Conservation (phyloP, 1,140 invertebrate species). For the Centruroides sculpturatus region DNA sequence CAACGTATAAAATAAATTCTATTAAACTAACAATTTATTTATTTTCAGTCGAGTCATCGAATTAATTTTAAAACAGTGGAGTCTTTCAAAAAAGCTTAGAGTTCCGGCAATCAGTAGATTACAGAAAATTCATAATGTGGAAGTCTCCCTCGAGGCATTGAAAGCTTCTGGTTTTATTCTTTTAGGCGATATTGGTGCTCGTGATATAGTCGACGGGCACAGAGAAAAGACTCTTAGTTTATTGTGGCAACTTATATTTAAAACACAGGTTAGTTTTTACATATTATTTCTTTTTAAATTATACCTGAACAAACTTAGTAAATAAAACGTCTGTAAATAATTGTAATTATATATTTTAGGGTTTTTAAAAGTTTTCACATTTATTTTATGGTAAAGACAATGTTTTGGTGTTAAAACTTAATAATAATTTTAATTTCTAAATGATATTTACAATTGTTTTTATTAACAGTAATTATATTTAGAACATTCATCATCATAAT, state of each 20-base stretch:
- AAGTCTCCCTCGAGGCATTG: constrained; percentile 24
- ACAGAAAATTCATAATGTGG: constrained; percentile 77
- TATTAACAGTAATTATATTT: no score
- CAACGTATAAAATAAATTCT: no score
- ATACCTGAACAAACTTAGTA: no score
- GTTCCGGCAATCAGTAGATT: constrained; percentile 67
- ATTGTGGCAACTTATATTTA: constrained; percentile 76
- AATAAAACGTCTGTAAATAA: no score
- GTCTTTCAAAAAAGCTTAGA: constrained; percentile 38
- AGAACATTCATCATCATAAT: no score
- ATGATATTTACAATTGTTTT: no score
- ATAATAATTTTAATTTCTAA: no score
- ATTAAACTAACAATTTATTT: not conserved
- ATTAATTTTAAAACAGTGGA: constrained; percentile 50
- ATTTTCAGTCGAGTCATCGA: constrained; percentile 50
- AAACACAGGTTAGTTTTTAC: constrained; percentile 24
- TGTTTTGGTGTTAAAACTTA: no score
- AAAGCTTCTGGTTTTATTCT: constrained; percentile 1
- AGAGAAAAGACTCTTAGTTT: constrained; percentile 71
- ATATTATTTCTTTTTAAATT: not conserved
- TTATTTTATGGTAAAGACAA: no score
- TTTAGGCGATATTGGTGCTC: constrained; percentile 45
- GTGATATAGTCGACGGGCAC: constrained; percentile 71
- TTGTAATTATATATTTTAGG: no score
- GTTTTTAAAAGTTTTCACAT: no score